Base-by-base conservation (phyloP, 2,113 vertebrate species). In the Dolichotis patagonum region DNA sequence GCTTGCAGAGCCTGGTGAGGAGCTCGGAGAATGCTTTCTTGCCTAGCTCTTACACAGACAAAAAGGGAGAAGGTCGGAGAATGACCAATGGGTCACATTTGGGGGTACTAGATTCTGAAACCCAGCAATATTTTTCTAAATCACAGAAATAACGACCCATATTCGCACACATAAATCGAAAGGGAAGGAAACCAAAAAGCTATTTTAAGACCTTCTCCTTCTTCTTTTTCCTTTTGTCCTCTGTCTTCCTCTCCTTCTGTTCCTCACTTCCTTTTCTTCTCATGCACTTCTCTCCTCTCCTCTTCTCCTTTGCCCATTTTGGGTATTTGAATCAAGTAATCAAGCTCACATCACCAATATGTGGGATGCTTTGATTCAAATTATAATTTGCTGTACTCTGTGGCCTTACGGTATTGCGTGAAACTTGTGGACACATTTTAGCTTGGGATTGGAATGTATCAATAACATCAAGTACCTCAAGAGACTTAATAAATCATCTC, bases 1-100 rank as follows among this genome's bases (percentile, higher is more conserved):
- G 56, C 0, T 6, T n/a, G 81, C 3, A 4, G 6, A 24, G 4
- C 0, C 10, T 26, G 38, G 22, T 20, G 0, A 19, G 9, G 8
- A 71, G 16, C 1, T 38, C 63, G 49, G 63, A 71, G 7, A 71
- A 49, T 17, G 24, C 19, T 14, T n/a, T 88, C 67, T 32, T 49
- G 54, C 24, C 75, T 43, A 4, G 1, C 2, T 43, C 2, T 35
- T 22, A 52, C 12, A 52, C 5, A 52, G 17, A 80, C 14, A 32
- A 60, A 9, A n/a, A 17, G 14, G 5, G 17, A 11, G 49, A 32
- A 56, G 0, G 3, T 32, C 69, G 32, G 24, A 20, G 12, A 10
- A 10, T 88, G 26, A 41, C 16, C 14, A 30, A 6, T 2, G 11
- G 41, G 8, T 0, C 63, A 24, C 13, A n/a, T 87, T 69, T n/a